Conservation (phyloP, 2,797 vertebrate genomes). For the Amazona finschi region DNA sequence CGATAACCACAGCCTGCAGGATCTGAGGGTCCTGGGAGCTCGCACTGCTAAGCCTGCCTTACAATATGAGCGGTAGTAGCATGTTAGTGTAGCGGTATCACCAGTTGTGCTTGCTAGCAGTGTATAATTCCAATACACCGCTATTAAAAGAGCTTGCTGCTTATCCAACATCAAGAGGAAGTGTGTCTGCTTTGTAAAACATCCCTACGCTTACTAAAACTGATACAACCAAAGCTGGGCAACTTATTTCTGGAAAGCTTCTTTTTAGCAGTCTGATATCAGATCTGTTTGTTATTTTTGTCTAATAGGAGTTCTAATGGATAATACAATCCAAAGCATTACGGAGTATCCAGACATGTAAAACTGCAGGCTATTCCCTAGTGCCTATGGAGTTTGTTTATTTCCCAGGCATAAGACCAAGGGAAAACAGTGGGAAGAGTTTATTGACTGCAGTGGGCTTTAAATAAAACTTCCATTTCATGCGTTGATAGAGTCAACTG, state of each 20-base stretch:
- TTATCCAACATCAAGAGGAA: neutral
- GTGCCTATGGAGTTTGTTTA: neutral
- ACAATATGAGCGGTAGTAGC: neutral
- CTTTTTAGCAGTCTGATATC: neutral
- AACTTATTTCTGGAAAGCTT: neutral
- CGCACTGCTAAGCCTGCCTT: neutral
- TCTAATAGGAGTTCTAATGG: neutral
- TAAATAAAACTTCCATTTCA: slow-evolving; percentile 33
- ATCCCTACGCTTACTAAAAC: neutral
- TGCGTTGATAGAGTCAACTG: neutral
- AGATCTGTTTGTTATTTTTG: neutral
- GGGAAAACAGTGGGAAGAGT: slow-evolving; percentile 4
- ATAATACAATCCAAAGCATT: neutral
- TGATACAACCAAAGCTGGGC: neutral
- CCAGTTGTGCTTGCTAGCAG: neutral
- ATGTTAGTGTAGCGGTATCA: neutral
- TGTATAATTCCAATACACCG: neutral
- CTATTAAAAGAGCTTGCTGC: neutral
- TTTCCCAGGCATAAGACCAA: neutral
- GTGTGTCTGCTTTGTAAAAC: neutral
- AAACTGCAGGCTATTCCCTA: neutral
- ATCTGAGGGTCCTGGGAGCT: neutral
- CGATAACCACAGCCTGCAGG: neutral
- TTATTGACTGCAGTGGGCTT: slow-evolving; percentile 1
- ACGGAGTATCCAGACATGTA: neutral